These are phyloP conservation scores for Junonia oenone DNA, from an alignment of 2,888 invertebrate genomes.

Conservation along the genomic window DNA sequence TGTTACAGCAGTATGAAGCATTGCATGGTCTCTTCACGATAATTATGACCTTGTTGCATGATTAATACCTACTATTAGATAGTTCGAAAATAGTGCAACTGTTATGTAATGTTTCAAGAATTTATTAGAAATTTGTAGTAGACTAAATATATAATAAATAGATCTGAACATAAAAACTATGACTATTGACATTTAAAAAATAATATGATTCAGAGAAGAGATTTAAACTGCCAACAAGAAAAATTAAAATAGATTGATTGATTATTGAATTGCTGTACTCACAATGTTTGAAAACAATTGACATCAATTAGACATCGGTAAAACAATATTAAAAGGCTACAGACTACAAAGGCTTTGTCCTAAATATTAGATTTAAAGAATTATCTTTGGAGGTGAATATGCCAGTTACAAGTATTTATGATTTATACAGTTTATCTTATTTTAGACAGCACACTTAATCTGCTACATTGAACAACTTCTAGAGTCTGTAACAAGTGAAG, in stretches of 20 bases:
- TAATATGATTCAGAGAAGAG: neutral
- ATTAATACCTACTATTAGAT: neutral
- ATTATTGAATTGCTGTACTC: neutral
- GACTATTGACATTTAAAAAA: neutral
- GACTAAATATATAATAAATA: neutral
- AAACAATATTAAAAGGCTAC: neutral
- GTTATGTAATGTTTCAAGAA: neutral
- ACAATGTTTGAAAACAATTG: neutral
- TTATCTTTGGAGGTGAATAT: neutral
- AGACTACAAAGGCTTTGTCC: neutral
- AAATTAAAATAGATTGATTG: neutral
- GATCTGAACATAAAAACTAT: neutral
- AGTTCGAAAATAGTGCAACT: neutral
- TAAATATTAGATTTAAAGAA: neutral
- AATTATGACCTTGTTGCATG: constrained; percentile 7
- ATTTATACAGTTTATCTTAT: constrained; percentile 4
- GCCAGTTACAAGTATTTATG: neutral
- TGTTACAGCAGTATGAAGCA: constrained; percentile 6
- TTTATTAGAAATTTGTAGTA: neutral
- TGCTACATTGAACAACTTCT: neutral
- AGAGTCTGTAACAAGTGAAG: neutral
- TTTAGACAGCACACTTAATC: constrained; percentile 5
- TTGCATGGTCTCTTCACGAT: constrained; percentile 8
- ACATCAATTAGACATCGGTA: neutral
- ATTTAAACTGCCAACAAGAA: neutral